A percentile compares a stretch with the other conserved stretches of the same genome.
Conservation (phyloP, 1,140 invertebrate genomes). For the Lordiphosa clarofinis region DNA sequence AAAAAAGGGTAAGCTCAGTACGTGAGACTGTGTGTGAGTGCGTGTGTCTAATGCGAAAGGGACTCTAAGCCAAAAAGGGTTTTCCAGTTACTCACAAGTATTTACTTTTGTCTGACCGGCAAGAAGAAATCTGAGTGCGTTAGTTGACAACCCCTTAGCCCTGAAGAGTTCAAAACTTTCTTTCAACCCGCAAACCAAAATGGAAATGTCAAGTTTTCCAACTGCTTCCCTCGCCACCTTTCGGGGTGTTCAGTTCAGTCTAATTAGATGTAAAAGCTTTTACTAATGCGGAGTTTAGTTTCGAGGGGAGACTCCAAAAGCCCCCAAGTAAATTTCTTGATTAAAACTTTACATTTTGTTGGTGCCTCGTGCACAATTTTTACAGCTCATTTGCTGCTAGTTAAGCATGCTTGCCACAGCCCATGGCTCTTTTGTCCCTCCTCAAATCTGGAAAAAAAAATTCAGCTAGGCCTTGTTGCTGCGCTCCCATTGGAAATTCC, state of each 20-base stretch:
- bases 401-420: not conserved
- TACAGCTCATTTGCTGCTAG: conserved; percentile 11
- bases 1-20: not conserved
- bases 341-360: not conserved
- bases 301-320: not conserved
- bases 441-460: not conserved
- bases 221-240: conserved; percentile 3
- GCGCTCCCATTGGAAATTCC: conserved; percentile 2
- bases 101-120: not conserved
- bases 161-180: conserved; percentile 9
- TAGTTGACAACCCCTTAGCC: conserved; percentile 3
- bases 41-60: conserved; percentile 8
- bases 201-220: conserved; percentile 13
- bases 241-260: not conserved
- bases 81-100: conserved; percentile 10
- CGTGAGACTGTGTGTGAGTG: not conserved
- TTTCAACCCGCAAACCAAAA: conserved; percentile 10
- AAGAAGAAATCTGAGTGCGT: conserved; percentile 6
- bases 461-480: not conserved
- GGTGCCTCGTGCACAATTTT: conserved; percentile 2
- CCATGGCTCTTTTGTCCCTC: not conserved
- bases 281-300: conserved; percentile 12
- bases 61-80: conserved; percentile 11
- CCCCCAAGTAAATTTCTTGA: conserved; percentile 3
- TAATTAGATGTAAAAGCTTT: conserved; percentile 16